Evolutionary conservation across 1,140 invertebrate species (phyloP).

Genomic region (Drosophila santomea): DNA sequence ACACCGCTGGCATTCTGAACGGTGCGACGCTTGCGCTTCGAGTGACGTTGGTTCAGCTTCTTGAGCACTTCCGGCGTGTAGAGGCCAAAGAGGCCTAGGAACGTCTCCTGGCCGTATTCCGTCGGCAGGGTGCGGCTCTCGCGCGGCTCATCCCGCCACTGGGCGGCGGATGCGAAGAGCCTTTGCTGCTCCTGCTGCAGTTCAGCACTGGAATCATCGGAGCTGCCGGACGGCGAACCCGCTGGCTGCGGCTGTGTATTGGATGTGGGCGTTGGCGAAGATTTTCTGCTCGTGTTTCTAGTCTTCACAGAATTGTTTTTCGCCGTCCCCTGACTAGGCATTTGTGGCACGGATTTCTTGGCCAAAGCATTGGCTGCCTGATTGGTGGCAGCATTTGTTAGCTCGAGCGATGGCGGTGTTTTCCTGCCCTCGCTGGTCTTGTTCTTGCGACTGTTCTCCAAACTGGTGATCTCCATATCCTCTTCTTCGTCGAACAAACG

Average conservation of each 20-base stretch:
- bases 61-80: constrained; percentile 68
- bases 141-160: constrained; percentile 65
- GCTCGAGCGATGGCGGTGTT: constrained; percentile 4
- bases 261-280: constrained; percentile 2
- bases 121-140: constrained; percentile 57
- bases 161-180: constrained; percentile 52
- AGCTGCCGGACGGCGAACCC: constrained; percentile 41
- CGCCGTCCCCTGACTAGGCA: background rate
- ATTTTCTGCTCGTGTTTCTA: constrained; percentile 16
- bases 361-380: background rate
- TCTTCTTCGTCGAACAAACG: constrained; percentile 56
- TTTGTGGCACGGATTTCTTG: background rate
- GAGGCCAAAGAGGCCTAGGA: constrained; percentile 71
- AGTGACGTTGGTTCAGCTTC: constrained; percentile 74
- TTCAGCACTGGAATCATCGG: constrained; percentile 69
- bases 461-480: constrained; percentile 52
- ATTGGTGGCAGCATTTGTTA: constrained; percentile 3
- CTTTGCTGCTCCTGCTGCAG: constrained; percentile 64
- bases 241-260: background rate
- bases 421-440: constrained; percentile 13
- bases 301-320: constrained; percentile 14
- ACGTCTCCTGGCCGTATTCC: constrained; percentile 77
- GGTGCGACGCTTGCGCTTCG: constrained; percentile 79
- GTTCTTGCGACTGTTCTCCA: constrained; percentile 29
- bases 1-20: constrained; percentile 76